Evolutionary conservation across 2,888 invertebrate species (phyloP), one percentile per base, ranked within the genome.

Genomic region (Exocentrus adspersus): DNA sequence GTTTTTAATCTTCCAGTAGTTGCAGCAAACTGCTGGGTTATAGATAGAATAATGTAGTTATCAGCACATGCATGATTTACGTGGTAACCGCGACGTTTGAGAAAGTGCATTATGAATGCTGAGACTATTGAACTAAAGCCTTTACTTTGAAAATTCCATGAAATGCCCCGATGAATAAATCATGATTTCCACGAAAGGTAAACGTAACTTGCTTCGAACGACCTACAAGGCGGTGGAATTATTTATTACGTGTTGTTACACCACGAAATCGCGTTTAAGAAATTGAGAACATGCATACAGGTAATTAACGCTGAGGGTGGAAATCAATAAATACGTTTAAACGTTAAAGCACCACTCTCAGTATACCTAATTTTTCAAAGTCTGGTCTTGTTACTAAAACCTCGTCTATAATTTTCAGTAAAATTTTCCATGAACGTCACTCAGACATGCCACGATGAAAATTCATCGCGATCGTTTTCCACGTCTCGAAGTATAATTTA

Each of bases 401-500:
- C 48, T 48, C n/a, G n/a, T n/a, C 28, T 12, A 37, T 16, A 6
- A 28, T 28, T 16, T 48, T 24, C 28, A 16, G 48, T 20, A 2
- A 9, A 24, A 28, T 48, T 14, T 28, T 14, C 37, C 52, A 24
- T 19, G 46, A 45, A 42, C 41, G 32, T 59, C 54, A 62, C 48
- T 62, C 53, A 41, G n/a, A 16, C 59, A 65, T 45, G 62, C 53
- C 48, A 59, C 43, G 50, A 30, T 32, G 24, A n/a, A 20, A 37
- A 46, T 10, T 54, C 6, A n/a, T 46, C 28, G 48, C 48, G 53
- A 30, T 51, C 43, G 50, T 12, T 59, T 62, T 59, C 60, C 46
- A 21, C 48, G 41, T 14, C 50, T n/a, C 12, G 37, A 42, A 37
- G 63, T 28, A 65, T 65, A 62, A 62, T 65, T 62, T 62, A 62